Percentiles rank a stretch among this genome's conserved stretches.
phyloP scores from a whole-genome alignment of 1,140 invertebrate genomes.

The Diplogasteroides magnus region DNA sequence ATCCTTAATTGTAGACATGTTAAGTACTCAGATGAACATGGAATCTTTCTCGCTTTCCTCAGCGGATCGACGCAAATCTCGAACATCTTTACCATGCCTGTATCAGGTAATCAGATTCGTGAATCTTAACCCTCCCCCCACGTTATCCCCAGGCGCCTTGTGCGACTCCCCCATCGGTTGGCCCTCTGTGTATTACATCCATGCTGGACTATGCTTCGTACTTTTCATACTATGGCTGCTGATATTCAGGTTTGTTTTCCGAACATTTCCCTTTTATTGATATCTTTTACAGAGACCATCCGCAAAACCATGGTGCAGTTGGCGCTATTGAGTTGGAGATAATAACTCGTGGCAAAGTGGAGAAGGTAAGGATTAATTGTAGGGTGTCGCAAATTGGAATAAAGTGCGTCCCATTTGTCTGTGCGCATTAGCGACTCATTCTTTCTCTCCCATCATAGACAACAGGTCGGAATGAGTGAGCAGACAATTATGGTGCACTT shows the following conservation, averaged over 20 bases:
- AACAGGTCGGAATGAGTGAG: too few relatives aligned
- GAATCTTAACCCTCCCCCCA: background rate
- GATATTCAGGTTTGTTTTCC: background rate
- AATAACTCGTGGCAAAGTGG: background rate
- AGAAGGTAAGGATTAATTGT: too few relatives aligned
- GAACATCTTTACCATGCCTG: background rate
- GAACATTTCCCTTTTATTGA: background rate
- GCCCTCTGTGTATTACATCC: background rate
- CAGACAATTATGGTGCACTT: too few relatives aligned
- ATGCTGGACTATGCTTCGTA: background rate
- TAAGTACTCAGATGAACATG: too few relatives aligned
- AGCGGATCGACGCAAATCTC: background rate
- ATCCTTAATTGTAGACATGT: too few relatives aligned
- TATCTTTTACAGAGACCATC: background rate
- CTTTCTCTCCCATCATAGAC: too few relatives aligned
- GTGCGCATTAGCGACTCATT: too few relatives aligned
- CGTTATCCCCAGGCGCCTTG: background rate
- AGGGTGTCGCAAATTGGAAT: too few relatives aligned
- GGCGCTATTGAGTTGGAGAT: background rate
- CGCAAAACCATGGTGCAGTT: background rate
- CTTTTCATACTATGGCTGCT: background rate
- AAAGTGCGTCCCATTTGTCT: too few relatives aligned
- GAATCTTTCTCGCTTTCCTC: background rate
- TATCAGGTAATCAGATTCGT: background rate
- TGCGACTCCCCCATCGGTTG: background rate